phyloP scores from a whole-genome alignment of 1,140 invertebrate species.

The Cyphomyrmex costatus region DNA sequence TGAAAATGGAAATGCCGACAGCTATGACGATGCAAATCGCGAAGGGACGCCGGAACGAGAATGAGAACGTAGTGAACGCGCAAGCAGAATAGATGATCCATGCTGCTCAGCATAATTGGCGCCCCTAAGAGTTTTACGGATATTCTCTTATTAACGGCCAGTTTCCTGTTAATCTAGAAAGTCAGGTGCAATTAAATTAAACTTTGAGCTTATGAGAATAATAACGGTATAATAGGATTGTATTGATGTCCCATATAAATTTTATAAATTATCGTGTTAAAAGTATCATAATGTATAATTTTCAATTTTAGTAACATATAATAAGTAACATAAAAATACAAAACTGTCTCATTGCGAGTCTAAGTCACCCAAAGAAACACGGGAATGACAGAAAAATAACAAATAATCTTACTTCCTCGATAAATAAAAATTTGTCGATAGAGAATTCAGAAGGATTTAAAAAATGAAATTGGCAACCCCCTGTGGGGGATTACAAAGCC shows the following conservation, averaged over 20 bases:
- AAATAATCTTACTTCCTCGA: not conserved
- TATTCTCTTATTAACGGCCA: not conserved
- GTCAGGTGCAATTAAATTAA: slow-evolving; percentile 14
- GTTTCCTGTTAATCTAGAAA: not conserved
- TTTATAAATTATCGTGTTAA: not conserved
- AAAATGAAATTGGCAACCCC: slow-evolving; percentile 2
- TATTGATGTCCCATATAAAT: not conserved
- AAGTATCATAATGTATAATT: not conserved
- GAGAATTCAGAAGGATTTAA: not conserved
- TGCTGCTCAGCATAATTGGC: slow-evolving; percentile 47
- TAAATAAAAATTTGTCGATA: slow-evolving; percentile 4
- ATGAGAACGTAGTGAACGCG: slow-evolving; percentile 41
- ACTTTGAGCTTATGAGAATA: not conserved
- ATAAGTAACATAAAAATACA: too few relatives aligned
- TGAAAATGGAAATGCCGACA: slow-evolving; percentile 65
- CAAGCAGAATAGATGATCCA: slow-evolving; percentile 57
- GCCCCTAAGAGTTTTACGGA: slow-evolving; percentile 32
- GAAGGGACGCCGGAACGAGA: slow-evolving; percentile 27
- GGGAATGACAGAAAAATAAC: not conserved
- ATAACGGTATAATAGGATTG: not conserved
- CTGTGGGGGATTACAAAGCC: not conserved
- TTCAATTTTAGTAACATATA: not conserved
- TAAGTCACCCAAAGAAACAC: not conserved
- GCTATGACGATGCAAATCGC: slow-evolving; percentile 61
- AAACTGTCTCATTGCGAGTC: not conserved